These are phyloP conservation scores for Gymnopithys bicolor DNA, from an alignment of 2,797 vertebrate genomes.

Conservation along the genomic window DNA sequence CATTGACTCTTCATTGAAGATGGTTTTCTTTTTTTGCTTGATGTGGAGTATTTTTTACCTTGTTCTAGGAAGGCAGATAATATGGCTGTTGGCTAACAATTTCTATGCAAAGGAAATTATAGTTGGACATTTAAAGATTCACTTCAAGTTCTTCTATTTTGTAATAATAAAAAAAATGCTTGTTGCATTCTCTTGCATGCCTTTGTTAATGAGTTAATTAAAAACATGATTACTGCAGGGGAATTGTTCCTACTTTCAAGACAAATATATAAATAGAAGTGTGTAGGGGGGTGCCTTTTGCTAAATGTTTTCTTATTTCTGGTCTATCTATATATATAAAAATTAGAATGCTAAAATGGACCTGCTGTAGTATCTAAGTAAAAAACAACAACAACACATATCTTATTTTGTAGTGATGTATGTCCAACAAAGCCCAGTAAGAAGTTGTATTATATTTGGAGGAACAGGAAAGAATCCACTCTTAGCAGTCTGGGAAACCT, in stretches of 20 bases:
- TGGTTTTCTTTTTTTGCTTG: neutral
- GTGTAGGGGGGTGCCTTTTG: neutral
- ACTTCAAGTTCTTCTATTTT: neutral
- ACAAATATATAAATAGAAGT: neutral
- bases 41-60: neutral
- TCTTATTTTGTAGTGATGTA: neutral
- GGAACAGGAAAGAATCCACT: neutral
- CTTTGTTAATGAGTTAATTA: neutral
- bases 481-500: neutral
- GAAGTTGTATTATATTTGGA: neutral
- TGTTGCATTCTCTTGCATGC: neutral
- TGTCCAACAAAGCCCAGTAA: neutral
- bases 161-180: neutral
- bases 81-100: neutral
- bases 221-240: neutral
- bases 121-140: neutral
- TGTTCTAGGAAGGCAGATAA: neutral
- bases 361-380: neutral
- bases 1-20: neutral
- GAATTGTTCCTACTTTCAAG: neutral
- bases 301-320: neutral
- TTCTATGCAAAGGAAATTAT: neutral
- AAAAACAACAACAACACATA: neutral
- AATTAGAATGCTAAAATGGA: neutral
- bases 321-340: neutral